Evolutionary conservation across 2,797 vertebrate species (phyloP), one percentile per base, ranked within the genome.

Genomic region (Hylomyscus alleni): DNA sequence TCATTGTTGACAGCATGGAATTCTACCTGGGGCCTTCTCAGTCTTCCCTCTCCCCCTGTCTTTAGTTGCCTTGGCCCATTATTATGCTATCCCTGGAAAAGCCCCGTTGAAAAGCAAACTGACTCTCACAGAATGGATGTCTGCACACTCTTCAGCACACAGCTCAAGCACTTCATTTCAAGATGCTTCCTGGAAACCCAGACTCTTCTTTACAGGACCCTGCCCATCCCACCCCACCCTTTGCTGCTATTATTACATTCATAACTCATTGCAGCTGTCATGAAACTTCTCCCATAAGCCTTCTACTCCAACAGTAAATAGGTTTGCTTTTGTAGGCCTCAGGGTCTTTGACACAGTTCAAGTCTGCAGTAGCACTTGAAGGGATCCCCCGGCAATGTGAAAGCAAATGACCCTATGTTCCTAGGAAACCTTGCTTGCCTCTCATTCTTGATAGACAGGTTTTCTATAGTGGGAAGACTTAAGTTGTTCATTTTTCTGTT

Each of bases 401-500:
- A 65, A 96, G 44, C 8, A 84, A 85, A 85, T 37, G 81, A 14
- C 13, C 73, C 26, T 73, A 29, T 62, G 14, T 96, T 92, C 52
- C 54, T 90, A 4, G 40, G 34, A 47, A 65, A 13, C 12, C 34
- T 65, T 67, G 34, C 14, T 72, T 90, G 6, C 12, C 34, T 86
- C 22, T 72, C 22, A 34, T 89, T 56, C 22, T 76, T 22, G 29
- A 31, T 60, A 88, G 37, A 73, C 6, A 72, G n/a, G 34, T 77
- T 93, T 20, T 85, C 62, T 91, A 77, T 83, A 29, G 47, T 62
- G 40, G 86, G n/a, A 91, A 31, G 17, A 29, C 15, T 85, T 58
- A 17, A 77, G 65, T 91, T n/a, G 14, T 60, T 93, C 24, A 54
- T 88, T 29, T 93, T 89, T 89, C 37, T 83, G 11, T 69, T 82